phyloP scores from a whole-genome alignment of 2,888 invertebrate genomes.

The Limnephilus rhombicus region DNA sequence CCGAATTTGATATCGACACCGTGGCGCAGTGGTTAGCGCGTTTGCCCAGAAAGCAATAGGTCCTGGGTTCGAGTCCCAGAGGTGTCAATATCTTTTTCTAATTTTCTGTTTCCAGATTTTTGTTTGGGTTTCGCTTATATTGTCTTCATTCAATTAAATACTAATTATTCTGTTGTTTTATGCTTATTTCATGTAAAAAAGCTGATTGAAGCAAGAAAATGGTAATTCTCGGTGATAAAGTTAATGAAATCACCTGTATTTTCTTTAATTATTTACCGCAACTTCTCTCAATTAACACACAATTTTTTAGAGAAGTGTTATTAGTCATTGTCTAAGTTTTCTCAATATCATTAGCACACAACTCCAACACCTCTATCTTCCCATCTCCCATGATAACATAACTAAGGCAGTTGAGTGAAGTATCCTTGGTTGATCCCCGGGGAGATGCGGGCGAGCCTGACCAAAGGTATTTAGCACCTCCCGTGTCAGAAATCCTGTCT shows the following conservation, averaged over 20 bases:
- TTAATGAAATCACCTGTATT: not conserved
- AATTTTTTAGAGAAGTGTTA: not conserved
- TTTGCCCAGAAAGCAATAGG: too few species aligned
- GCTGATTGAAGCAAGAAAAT: too few species aligned
- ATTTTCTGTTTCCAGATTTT: too few species aligned
- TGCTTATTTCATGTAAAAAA: too few species aligned
- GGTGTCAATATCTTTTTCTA: too few species aligned
- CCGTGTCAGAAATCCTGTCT: constrained; percentile 19
- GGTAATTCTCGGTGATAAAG: too few species aligned
- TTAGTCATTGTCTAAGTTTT: not conserved
- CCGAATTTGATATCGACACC: too few species aligned
- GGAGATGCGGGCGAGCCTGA: constrained; percentile 23
- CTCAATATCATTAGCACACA: not conserved
- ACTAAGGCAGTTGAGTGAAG: constrained; percentile 17
- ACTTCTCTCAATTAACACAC: not conserved
- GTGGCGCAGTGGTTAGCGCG: too few species aligned
- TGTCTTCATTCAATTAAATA: fast-evolving
- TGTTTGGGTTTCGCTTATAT: too few species aligned
- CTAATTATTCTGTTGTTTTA: too few species aligned
- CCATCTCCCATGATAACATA: not conserved
- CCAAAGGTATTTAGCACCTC: constrained; percentile 44
- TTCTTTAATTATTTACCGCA: not conserved
- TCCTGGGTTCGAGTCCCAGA: too few species aligned
- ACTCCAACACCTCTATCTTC: not conserved
- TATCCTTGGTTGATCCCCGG: not conserved